These are phyloP conservation scores for Mobula birostris DNA, from an alignment of 2,113 vertebrate species.

Conservation along the genomic window DNA sequence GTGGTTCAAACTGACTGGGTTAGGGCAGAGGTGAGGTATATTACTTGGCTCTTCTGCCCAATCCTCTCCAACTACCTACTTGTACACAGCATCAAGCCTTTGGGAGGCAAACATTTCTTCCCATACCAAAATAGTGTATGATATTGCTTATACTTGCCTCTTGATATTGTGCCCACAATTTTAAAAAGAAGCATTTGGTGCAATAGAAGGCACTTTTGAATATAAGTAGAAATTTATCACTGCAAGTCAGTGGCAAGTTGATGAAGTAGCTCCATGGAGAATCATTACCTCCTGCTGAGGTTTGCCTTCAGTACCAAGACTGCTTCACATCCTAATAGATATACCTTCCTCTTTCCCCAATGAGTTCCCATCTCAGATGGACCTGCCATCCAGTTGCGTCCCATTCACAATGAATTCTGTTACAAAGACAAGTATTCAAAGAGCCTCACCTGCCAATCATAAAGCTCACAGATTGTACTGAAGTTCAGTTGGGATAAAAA, in stretches of 20 bases:
- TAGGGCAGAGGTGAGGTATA: background rate
- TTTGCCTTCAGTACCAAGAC: background rate
- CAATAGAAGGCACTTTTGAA: background rate
- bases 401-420: constrained; percentile 37
- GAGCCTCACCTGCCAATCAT: constrained; percentile 42
- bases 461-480: constrained; percentile 57
- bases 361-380: background rate
- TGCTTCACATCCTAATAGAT: background rate
- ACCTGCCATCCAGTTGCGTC: background rate
- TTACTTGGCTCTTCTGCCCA: background rate
- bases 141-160: background rate
- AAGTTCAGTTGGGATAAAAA: constrained; percentile 70
- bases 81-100: background rate
- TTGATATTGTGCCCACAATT: constrained; percentile 1
- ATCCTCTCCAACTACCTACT: background rate
- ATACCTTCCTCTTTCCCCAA: background rate
- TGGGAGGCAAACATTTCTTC: background rate
- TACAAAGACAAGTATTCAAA: constrained; percentile 42
- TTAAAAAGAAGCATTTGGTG: background rate
- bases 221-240: constrained; percentile 21
- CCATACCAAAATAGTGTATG: background rate
- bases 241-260: background rate
- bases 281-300: background rate
- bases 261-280: background rate
- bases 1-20: background rate